A percentile compares a stretch with the other conserved stretches of the same genome.
Evolutionary conservation across 2,888 invertebrate genomes (phyloP).

Genomic region (Nomada hirtipes): DNA sequence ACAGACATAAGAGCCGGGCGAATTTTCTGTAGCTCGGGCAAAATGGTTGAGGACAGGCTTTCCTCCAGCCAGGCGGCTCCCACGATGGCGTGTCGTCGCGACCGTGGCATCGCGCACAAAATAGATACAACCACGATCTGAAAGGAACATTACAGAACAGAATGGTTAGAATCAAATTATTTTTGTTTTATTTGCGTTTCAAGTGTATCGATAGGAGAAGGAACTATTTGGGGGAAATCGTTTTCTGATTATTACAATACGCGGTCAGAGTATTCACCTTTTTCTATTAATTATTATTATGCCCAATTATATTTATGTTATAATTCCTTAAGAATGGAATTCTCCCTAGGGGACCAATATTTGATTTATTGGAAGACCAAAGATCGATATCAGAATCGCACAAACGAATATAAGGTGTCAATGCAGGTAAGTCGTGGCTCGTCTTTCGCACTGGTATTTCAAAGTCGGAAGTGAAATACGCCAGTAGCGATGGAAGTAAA

Average conservation of each 20-base stretch:
- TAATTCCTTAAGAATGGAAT: background rate
- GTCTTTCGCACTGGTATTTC: conserved; percentile 21
- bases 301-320: background rate
- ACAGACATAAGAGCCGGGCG: conserved; percentile 90
- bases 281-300: no score
- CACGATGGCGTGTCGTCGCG: conserved; percentile 89
- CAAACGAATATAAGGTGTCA: conserved; percentile 2
- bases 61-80: conserved; percentile 93
- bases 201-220: no score
- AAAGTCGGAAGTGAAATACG: conserved; percentile 23
- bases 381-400: conserved; percentile 9
- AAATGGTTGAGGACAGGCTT: conserved; percentile 92
- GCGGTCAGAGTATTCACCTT: no score
- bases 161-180: no score
- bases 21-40: conserved; percentile 94
- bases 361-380: background rate
- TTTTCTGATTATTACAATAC: no score
- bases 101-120: conserved; percentile 93
- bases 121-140: conserved; percentile 93
- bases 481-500: background rate
- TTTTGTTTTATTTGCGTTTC: no score
- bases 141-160: conserved; percentile 64
- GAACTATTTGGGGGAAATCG: no score
- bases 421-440: conserved; percentile 27
- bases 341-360: background rate